Conservation (phyloP, 2,888 invertebrate species). For the Petrophora chlorosata region DNA sequence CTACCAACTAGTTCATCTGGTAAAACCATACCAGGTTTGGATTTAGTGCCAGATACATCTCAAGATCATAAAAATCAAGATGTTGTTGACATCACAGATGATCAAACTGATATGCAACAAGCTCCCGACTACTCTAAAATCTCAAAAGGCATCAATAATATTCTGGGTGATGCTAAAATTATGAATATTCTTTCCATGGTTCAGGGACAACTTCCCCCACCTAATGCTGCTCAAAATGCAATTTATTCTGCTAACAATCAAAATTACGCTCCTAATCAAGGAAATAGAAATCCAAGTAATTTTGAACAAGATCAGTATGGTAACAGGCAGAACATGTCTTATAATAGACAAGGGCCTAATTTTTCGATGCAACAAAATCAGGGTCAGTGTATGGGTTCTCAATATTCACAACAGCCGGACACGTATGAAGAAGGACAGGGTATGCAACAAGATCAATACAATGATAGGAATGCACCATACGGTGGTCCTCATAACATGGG, state of each 20-base stretch:
- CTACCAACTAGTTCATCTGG: slow-evolving; percentile 55
- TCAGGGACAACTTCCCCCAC: slow-evolving; percentile 36
- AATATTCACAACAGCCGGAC: slow-evolving; percentile 41
- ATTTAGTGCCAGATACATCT: slow-evolving; percentile 82
- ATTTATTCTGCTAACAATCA: slow-evolving; percentile 28
- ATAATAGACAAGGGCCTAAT: slow-evolving; percentile 43
- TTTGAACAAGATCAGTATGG: slow-evolving; percentile 43
- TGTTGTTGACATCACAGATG: slow-evolving; percentile 66
- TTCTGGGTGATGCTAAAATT: slow-evolving; percentile 86
- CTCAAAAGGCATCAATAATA: slow-evolving; percentile 85
- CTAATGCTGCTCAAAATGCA: slow-evolving; percentile 18
- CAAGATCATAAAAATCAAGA: slow-evolving; percentile 49
- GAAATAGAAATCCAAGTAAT: slow-evolving; percentile 48
- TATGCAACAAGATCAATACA: slow-evolving; percentile 5
- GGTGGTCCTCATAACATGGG: slow-evolving; percentile 6
- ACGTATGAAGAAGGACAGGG: slow-evolving; percentile 35
- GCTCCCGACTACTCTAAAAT: slow-evolving; percentile 83
- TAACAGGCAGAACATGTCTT: slow-evolving; percentile 48
- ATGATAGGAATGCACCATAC: slow-evolving; percentile 2
- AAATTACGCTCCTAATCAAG: slow-evolving; percentile 40
- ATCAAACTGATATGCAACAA: slow-evolving; percentile 34
- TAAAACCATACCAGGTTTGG: slow-evolving; percentile 89
- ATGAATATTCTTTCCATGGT: slow-evolving; percentile 84
- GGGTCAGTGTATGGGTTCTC: slow-evolving; percentile 39
- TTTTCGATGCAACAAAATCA: slow-evolving; percentile 42